These are phyloP conservation scores for Lumbricus terrestris DNA, from an alignment of 2,888 invertebrate species.

Conservation along the genomic window DNA sequence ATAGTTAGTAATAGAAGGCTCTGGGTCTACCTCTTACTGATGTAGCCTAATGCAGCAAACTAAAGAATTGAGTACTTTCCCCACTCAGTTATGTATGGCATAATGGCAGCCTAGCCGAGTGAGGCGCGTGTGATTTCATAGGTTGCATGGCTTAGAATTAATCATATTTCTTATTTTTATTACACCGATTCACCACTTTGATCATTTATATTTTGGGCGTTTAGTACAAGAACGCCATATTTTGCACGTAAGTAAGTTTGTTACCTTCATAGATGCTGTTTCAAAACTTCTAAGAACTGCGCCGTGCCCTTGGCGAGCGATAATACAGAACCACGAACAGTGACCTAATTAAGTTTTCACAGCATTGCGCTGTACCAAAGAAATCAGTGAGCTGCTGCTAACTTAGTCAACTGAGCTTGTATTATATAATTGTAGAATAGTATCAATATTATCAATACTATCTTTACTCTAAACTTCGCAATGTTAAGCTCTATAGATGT, in stretches of 20 bases:
- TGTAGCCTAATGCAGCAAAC: not conserved
- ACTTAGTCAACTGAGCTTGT: too few species aligned
- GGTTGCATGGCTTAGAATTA: not conserved
- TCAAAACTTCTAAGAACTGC: not conserved
- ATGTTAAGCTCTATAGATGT: too few species aligned
- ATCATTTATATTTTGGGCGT: not conserved
- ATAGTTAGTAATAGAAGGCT: too few species aligned
- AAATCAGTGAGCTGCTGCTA: too few species aligned
- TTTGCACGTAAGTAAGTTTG: not conserved
- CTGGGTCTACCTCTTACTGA: too few species aligned
- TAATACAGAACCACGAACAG: not conserved
- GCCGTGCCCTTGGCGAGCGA: conserved; percentile 3
- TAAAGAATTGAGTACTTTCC: not conserved
- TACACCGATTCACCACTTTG: not conserved
- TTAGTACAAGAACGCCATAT: too few species aligned
- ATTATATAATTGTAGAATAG: too few species aligned
- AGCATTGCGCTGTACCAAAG: not conserved
- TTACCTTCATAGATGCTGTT: not conserved
- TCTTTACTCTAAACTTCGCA: too few species aligned
- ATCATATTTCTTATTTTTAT: not conserved
- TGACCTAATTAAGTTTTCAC: not conserved
- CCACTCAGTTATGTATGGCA: not conserved
- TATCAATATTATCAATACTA: too few species aligned
- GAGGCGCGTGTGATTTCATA: not conserved
- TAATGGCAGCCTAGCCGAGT: too few species aligned